A percentile compares a stretch with the other conserved stretches of the same genome.
Evolutionary conservation across 2,888 invertebrate genomes (phyloP).

Genomic region (Oscheius sp.): DNA sequence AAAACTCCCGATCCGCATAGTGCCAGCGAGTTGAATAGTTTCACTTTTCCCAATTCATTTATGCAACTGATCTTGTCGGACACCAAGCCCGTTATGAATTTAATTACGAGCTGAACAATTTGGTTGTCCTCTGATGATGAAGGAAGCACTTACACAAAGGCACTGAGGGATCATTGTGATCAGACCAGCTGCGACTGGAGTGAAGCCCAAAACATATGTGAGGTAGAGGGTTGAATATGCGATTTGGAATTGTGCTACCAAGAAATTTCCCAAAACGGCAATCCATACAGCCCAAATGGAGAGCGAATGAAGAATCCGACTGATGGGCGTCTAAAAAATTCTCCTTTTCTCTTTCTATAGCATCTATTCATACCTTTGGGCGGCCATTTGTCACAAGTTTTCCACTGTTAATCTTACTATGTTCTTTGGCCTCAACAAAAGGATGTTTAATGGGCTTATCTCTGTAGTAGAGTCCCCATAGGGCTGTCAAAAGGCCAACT

Average conservation of each 20-base stretch:
- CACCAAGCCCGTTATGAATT: conserved; percentile 50
- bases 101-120: conserved; percentile 43
- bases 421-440: conserved; percentile 42
- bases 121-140: too few relatives aligned
- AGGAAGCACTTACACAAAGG: conserved; percentile 31
- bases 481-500: conserved; percentile 38
- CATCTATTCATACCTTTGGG: not conserved
- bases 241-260: conserved; percentile 49
- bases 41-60: conserved; percentile 48
- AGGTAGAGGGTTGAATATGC: conserved; percentile 50
- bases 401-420: conserved; percentile 42
- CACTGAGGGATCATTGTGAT: conserved; percentile 47
- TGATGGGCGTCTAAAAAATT: conserved; percentile 45
- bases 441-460: conserved; percentile 52
- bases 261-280: conserved; percentile 53
- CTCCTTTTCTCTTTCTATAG: not conserved
- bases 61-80: conserved; percentile 52
- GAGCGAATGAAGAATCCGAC: conserved; percentile 44
- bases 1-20: conserved; percentile 59
- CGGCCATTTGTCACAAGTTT: conserved; percentile 3
- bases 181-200: conserved; percentile 43
- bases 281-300: conserved; percentile 56
- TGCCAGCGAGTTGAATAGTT: conserved; percentile 60
- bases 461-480: conserved; percentile 51
- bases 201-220: conserved; percentile 43